These are phyloP conservation scores for Garra rufa DNA, from an alignment of 2,113 vertebrate species.

Conservation along the genomic window DNA sequence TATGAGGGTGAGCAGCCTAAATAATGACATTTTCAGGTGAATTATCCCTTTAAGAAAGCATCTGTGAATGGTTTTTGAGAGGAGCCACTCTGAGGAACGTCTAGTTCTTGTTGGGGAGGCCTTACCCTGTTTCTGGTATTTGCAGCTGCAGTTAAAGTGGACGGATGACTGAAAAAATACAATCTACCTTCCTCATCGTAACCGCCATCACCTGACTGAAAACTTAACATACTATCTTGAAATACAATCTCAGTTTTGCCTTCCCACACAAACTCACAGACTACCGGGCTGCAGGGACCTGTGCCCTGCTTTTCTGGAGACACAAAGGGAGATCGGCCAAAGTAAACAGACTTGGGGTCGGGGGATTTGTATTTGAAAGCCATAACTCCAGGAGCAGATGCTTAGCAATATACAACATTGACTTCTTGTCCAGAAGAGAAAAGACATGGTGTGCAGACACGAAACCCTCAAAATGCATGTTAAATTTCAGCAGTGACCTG, in stretches of 20 bases:
- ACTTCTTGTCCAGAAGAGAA: neutral
- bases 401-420: constrained; percentile 16
- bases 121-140: constrained; percentile 6
- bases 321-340: constrained; percentile 32
- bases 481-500: neutral
- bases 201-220: constrained; percentile 20
- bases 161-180: constrained; percentile 32
- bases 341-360: constrained; percentile 27
- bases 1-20: neutral
- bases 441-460: neutral
- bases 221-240: constrained; percentile 45
- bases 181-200: neutral
- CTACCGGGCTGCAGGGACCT: constrained; percentile 22
- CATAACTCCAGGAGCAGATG: constrained; percentile 12
- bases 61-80: neutral
- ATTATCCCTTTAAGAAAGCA: neutral
- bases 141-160: constrained; percentile 5
- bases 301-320: constrained; percentile 34
- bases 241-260: constrained; percentile 24
- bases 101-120: neutral
- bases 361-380: constrained; percentile 38
- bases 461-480: neutral
- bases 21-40: neutral
- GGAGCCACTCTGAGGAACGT: neutral
- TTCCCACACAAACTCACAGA: constrained; percentile 10